Percentiles rank a stretch among this genome's conserved stretches.
phyloP scores from a whole-genome alignment of 2,113 vertebrate genomes.

The Odocoileus hemionus region DNA sequence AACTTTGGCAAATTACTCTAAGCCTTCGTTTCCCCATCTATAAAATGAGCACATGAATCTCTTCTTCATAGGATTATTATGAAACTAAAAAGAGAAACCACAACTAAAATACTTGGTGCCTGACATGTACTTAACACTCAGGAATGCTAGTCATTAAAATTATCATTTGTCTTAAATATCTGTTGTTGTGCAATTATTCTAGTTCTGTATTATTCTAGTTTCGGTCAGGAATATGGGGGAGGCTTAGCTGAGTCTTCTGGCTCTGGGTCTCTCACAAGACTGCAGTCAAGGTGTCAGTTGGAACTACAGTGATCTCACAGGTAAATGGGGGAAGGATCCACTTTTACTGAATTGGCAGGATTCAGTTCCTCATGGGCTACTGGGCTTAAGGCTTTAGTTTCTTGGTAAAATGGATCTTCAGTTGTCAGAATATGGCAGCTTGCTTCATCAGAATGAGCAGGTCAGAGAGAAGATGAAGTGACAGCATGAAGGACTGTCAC shows the following conservation, averaged over 20 bases:
- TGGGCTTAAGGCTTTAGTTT: background rate
- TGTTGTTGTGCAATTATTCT: background rate
- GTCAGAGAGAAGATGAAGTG: background rate
- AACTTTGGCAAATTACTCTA: background rate
- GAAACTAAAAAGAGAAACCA: background rate
- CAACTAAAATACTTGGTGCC: background rate
- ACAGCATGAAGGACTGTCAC: background rate
- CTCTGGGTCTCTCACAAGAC: background rate
- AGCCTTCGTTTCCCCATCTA: background rate
- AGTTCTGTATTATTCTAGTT: background rate
- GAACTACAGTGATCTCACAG: background rate
- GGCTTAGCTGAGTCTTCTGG: background rate
- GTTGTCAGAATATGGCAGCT: background rate
- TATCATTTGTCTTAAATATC: slow-evolving; percentile 14
- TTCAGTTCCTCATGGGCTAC: background rate
- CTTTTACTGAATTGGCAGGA: background rate
- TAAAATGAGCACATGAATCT: background rate
- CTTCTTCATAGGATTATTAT: background rate
- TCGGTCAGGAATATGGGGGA: background rate
- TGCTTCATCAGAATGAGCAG: background rate
- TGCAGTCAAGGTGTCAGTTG: background rate
- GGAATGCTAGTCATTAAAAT: background rate
- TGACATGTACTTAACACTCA: background rate
- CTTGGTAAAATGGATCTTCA: background rate
- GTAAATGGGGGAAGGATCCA: background rate